Evolutionary conservation across 1,140 invertebrate species (phyloP), one percentile per base, ranked within the genome.

Genomic region (Lithobius niger): DNA sequence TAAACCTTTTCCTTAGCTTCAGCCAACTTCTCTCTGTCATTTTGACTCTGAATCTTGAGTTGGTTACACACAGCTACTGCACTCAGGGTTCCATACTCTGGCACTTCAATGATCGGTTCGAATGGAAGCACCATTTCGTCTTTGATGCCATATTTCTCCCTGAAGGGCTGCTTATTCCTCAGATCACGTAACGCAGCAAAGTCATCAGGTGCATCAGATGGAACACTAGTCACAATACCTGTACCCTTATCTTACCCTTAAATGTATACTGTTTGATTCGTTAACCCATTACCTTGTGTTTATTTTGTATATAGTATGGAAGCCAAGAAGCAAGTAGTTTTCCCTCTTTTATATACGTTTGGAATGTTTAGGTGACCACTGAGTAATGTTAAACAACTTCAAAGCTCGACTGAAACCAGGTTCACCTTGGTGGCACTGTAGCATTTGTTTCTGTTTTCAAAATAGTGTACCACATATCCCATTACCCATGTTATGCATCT

Each of bases 181-280:
- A 99, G 73, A 75, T 99, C 96, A 16, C 82, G 76, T 1, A 99
- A 72, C 27, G 95, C 94, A 26, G 93, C 94, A 72, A 87, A 98
- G 73, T 99, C 97, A 74, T 99, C 97, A 1, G 97, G 97, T 2
- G 97, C 88, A 76, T 99, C 97, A 1, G 94, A 97, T 0, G 96
- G 96, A 2, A 99, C 97, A 64, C 91, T 95, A 0, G 95, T 97
- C 0, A 99, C 97, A 56, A 99, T 79, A 18, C 95, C 97, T 6
- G 96, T 99, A 18, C 95, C 88, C 56, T 60, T 48, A 62, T 97
- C 91, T n/a, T n/a, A n/a, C n/a, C n/a, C n/a, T n/a, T n/a, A n/a
- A n/a, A n/a, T n/a, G n/a, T n/a, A n/a, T n/a, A n/a, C n/a, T n/a
- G n/a, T n/a, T n/a, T n/a, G n/a, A n/a, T n/a, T n/a, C n/a, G n/a